Base-by-base conservation (phyloP, 2,888 invertebrate genomes). In the Lycaena phlaeas region DNA sequence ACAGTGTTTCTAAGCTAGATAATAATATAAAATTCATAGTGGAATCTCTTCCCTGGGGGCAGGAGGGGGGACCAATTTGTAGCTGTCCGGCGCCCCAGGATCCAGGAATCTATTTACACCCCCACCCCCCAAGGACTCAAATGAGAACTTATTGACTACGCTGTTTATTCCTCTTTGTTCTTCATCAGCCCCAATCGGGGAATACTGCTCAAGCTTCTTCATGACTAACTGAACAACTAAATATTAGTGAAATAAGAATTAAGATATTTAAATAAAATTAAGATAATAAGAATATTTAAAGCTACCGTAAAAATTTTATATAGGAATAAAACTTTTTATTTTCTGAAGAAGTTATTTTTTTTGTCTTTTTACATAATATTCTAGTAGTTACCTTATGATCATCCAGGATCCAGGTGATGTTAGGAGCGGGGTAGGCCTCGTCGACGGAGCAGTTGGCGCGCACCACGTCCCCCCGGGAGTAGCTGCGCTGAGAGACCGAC, bases 371-470 rank as follows among this genome's bases (percentile, higher is more conserved):
- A n/a, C n/a, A n/a, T n/a, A n/a, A n/a, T n/a, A 34, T 40, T 18
- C 15, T 36, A 36, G 17, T 4, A 28, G 38, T 51, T 54, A 84
- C 85, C 70, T 81, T 82, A 38, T 73, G 71, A 1, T 86, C 87
- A 51, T 88, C 88, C 40, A 89, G 68, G 44, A 85, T 87, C 86
- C 88, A 88, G 1, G 88, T 88, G 48, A 89, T 82, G 57, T 89
- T 88, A 2, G 88, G 82, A 0, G 87, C 85, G 0, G 88, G 88
- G 43, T 85, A 88, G 1, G 88, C 84, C 18, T 86, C 85, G 43
- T 88, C 87, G 0, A 88, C 85, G 1, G 85, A 77, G 53, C 88
- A 89, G 65, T 88, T 88, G 27, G 87, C 88, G 12, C 85, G 71
- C 14, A 89, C 64, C 14, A 86, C 74, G 45, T 88, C 87, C 0